Conservation (phyloP, 1,140 invertebrate species). For the Cheumatopsyche charites region DNA sequence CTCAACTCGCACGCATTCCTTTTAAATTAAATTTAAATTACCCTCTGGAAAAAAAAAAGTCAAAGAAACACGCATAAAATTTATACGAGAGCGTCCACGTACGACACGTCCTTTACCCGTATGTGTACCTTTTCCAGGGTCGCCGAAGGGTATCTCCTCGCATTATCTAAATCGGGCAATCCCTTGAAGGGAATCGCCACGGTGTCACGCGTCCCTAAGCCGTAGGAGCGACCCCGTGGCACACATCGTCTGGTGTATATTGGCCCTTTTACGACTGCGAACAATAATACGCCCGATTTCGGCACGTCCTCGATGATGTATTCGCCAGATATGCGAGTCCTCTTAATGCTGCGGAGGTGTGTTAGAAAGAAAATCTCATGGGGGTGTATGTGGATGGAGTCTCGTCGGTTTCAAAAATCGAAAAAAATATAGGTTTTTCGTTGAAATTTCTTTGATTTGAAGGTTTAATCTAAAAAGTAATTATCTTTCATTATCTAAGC, state of each 20-base stretch:
- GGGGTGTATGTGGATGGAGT: too few relatives aligned
- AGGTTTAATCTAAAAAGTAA: too few relatives aligned
- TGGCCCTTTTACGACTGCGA: slow-evolving; percentile 4
- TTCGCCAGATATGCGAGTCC: too few relatives aligned
- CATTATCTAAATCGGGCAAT: slow-evolving; percentile 46
- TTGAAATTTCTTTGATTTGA: too few relatives aligned
- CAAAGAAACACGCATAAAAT: neutral
- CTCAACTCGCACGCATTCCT: too few relatives aligned
- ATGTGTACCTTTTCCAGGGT: slow-evolving; percentile 10
- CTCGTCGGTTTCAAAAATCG: too few relatives aligned
- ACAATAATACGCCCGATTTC: neutral
- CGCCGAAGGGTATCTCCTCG: slow-evolving; percentile 23
- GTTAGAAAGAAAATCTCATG: too few relatives aligned
- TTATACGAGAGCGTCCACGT: neutral
- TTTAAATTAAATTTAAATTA: too few relatives aligned
- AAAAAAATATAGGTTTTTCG: too few relatives aligned
- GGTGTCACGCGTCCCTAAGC: neutral
- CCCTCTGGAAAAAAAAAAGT: neutral
- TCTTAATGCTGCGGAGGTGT: too few relatives aligned
- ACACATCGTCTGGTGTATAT: neutral
- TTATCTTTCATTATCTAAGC: too few relatives aligned
- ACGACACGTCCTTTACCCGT: slow-evolving; percentile 1
- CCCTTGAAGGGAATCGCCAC: slow-evolving; percentile 24
- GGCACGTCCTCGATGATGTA: neutral
- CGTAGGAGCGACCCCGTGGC: neutral